A percentile compares a stretch with the other conserved stretches of the same genome.
Conservation (phyloP, 2,113 vertebrate species). For the Mesoclemmys tuberculata region DNA sequence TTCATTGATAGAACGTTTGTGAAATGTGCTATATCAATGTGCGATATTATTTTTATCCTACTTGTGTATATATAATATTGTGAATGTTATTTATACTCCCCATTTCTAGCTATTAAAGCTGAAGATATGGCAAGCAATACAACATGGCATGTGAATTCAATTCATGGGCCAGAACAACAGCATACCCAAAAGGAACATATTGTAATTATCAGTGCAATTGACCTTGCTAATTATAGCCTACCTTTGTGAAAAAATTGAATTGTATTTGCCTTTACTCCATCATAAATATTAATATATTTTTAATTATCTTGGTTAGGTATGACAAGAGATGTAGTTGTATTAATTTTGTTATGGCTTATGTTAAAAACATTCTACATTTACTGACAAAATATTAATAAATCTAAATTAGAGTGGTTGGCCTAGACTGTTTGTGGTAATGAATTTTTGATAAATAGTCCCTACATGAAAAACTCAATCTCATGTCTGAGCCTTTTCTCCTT, state of each 20-base stretch:
- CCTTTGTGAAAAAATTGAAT: conserved; percentile 12
- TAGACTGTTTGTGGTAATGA: not conserved
- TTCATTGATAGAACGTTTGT: conserved; percentile 6
- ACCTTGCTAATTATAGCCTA: conserved; percentile 33
- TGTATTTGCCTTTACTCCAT: conserved; percentile 11
- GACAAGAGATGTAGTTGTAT: not conserved
- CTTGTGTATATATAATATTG: not conserved
- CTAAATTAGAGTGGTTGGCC: not conserved
- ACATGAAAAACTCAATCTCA: not conserved
- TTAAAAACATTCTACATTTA: not conserved
- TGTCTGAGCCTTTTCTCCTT: not conserved
- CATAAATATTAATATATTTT: conserved; percentile 17
- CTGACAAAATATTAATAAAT: not conserved
- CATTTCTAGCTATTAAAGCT: not conserved
- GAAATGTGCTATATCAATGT: conserved; percentile 30
- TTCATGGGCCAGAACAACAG: fast-evolving
- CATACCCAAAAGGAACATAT: not conserved
- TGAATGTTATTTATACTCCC: not conserved
- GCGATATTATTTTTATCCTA: not conserved
- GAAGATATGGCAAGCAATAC: not conserved
- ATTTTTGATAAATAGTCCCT: not conserved
- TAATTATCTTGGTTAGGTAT: not conserved
- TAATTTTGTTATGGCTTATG: not conserved
- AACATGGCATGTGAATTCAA: not conserved
- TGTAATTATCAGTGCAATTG: not conserved